phyloP scores from a whole-genome alignment of 2,888 invertebrate genomes.

The Pterobdella sp. region DNA sequence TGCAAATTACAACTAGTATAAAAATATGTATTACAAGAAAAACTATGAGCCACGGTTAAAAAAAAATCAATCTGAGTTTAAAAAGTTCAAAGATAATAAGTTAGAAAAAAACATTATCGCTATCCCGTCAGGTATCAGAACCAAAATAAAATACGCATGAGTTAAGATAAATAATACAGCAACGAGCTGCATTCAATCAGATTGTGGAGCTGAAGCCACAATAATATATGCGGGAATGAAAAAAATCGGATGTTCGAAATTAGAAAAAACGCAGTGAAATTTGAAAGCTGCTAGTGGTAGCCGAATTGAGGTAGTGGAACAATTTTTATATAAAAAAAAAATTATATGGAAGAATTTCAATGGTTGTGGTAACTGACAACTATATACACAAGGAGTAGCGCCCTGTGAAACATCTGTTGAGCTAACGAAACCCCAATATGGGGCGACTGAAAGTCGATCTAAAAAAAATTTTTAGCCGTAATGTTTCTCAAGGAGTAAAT shows the following conservation, averaged over 20 bases:
- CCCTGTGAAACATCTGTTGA: no score
- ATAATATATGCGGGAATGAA: background rate
- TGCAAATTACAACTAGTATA: no score
- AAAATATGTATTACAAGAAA: no score
- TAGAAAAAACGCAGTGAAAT: background rate
- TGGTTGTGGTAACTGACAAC: conserved; percentile 6
- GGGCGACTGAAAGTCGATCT: no score
- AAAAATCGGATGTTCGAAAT: background rate
- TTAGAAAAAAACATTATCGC: background rate
- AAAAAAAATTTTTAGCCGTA: no score
- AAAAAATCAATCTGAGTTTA: background rate
- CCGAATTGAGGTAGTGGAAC: background rate
- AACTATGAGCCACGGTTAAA: background rate
- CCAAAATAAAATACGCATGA: background rate
- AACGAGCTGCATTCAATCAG: background rate
- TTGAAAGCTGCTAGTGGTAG: background rate
- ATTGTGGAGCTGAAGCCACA: background rate
- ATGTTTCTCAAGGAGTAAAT: background rate
- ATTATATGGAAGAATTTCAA: background rate
- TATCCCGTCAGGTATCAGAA: background rate
- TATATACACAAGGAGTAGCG: no score
- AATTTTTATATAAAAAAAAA: background rate
- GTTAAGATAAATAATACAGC: background rate
- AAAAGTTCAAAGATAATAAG: background rate
- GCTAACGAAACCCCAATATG: no score